These are phyloP conservation scores for Pipistrellus pipistrellus DNA, from an alignment of 2,797 vertebrate species.

Conservation along the genomic window DNA sequence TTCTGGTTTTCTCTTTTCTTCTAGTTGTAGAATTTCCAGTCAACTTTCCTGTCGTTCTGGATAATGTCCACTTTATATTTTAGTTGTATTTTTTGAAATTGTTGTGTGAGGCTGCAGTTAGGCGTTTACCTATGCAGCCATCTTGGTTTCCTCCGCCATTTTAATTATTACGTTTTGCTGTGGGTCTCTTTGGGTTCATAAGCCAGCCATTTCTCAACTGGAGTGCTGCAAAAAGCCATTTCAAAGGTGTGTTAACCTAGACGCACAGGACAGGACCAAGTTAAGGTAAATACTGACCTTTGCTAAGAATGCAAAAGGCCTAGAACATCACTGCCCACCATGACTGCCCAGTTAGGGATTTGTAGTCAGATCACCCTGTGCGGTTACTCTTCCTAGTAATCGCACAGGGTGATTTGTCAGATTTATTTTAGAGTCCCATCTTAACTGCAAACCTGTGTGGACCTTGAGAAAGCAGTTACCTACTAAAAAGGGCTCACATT, in stretches of 20 bases:
- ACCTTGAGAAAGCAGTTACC: background rate
- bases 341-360: background rate
- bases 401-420: background rate
- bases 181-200: background rate
- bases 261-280: background rate
- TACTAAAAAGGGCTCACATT: background rate
- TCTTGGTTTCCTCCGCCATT: background rate
- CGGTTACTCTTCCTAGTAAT: background rate
- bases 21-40: no score
- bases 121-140: no score
- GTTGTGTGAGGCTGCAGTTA: no score
- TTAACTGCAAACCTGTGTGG: background rate
- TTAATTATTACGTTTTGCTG: background rate
- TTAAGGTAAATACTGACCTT: background rate
- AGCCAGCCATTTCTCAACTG: background rate
- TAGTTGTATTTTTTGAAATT: no score
- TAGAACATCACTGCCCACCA: background rate
- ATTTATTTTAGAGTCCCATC: background rate
- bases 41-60: no score
- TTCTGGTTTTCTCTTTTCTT: no score
- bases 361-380: background rate
- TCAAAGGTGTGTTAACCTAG: background rate
- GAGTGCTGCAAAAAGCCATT: background rate
- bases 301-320: background rate
- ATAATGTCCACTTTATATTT: no score